Evolutionary conservation across 1,140 invertebrate species (phyloP), one percentile per base, ranked within the genome.

Genomic region (Lepidurus arcticus): DNA sequence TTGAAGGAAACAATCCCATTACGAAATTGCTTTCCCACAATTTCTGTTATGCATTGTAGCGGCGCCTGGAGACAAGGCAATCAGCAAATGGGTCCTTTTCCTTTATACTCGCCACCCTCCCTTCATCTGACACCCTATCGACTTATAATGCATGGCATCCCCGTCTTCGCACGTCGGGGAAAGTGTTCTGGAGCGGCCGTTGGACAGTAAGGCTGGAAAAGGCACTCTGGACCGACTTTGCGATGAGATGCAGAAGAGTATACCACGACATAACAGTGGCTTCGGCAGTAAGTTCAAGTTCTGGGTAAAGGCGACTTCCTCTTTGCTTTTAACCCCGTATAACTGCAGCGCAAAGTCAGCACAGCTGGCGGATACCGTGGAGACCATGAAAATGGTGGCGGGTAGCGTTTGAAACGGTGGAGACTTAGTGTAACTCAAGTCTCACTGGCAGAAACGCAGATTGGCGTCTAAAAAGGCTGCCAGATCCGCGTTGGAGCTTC

Each of bases 1-100:
- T 65, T 21, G 53, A 65, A 65, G 53, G 0, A 65, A 65, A 65
- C 53, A 65, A 65, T 65, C 53, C 53, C 53, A 65, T 65, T 65
- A 65, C 53, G 53, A 65, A 65, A 65, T 65, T 65, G 53, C 53
- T 65, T 34, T 21, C 53, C 21, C 16, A 21, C 53, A 65, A 65
- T 65, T 21, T 65, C 53, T 65, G 53, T 65, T 65, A 65, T 65
- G 53, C 53, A 65, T 65, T 65, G 53, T 21, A 65, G 53, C 8
- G 53, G 53, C 53, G 53, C 53, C 53, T 65, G n/a, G 53, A 65
- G 53, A 65, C 53, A 65, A 65, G 53, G 53, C 53, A 65, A 65
- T 65, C 53, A 65, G 53, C 53, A 65, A 65, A 65, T 65, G 53
- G 53, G 53, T 65, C 53, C 34, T 34, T 34, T 34, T 34, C 34